Base-by-base conservation (phyloP, 1,140 invertebrate species). In the Eupristina koningsbergeri region DNA sequence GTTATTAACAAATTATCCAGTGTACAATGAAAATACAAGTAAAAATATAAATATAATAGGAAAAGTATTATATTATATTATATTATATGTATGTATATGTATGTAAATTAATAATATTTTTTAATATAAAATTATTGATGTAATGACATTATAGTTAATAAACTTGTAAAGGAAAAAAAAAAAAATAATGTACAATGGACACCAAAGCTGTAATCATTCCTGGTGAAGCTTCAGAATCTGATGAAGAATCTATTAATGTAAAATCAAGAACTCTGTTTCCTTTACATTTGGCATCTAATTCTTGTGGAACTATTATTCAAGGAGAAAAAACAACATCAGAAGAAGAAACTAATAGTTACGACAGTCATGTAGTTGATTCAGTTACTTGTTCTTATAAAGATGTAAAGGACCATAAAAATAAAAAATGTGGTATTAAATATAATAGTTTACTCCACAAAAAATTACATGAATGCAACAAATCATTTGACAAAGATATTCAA, bases 361-460 rank as follows among this genome's bases (percentile, higher is more conserved):
- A 90, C 22, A 91, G 90, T 74, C 89, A 89, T 87, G 89, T 90
- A 29, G 67, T 92, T n/a, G 90, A 93, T 87, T 88, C 88, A 31
- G 89, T 89, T 29, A 87, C 86, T 29, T 92, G 91, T 85, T 89
- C 90, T 47, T 92, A 93, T 45, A 74, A 85, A 0, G 90, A 92
- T 41, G 41, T 58, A 34, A 92, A 89, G 86, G 81, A 84, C 71
- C 80, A 80, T 31, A 92, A 89, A 85, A 87, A 86, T 8, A 91
- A 91, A 80, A 92, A 87, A 76, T 89, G 85, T 87, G 90, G 83
- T 31, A 88, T 92, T 58, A 92, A 92, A 73, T 93, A 92, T 45
- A 93, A 93, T 75, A 93, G 92, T 87, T 87, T 93, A 50, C 89
- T 93, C 5, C 92, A 93, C 83, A 92, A 91, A 85, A 93, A 93